Evolutionary conservation across 1,140 invertebrate genomes (phyloP).

Genomic region (Sarcophaga peregrina): DNA sequence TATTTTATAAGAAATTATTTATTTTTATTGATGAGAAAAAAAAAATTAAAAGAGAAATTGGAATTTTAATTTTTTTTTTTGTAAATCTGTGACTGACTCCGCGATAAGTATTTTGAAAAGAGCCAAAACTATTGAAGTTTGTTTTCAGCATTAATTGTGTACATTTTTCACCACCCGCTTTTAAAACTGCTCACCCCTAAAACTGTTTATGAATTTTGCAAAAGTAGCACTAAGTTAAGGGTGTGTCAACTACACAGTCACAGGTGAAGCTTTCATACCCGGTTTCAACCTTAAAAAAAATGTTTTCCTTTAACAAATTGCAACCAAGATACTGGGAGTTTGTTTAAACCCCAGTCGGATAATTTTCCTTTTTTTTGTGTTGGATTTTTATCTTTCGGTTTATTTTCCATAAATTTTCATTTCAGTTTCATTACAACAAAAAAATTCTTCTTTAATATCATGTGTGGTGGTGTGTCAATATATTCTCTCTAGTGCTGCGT

Average conservation of each 20-base stretch:
- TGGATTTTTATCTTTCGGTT: not conserved
- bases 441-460: not conserved
- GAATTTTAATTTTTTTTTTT: not conserved
- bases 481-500: too few relatives aligned
- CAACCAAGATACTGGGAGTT: not conserved
- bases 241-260: not conserved
- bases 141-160: not conserved
- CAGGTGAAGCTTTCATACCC: not conserved
- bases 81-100: not conserved
- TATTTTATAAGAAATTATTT: not conserved
- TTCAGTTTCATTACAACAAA: not conserved
- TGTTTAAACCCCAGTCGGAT: constrained; percentile 7
- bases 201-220: not conserved
- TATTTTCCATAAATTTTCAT: constrained; percentile 1
- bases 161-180: not conserved
- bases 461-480: not conserved
- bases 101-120: not conserved
- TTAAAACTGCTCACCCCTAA: not conserved
- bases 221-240: not conserved
- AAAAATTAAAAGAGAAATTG: not conserved
- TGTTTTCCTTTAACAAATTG: not conserved
- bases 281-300: not conserved
- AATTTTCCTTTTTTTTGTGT: not conserved
- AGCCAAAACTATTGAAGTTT: not conserved
- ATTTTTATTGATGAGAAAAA: not conserved